Base-by-base conservation (phyloP, 2,113 vertebrate species). In the Bos indicus region DNA sequence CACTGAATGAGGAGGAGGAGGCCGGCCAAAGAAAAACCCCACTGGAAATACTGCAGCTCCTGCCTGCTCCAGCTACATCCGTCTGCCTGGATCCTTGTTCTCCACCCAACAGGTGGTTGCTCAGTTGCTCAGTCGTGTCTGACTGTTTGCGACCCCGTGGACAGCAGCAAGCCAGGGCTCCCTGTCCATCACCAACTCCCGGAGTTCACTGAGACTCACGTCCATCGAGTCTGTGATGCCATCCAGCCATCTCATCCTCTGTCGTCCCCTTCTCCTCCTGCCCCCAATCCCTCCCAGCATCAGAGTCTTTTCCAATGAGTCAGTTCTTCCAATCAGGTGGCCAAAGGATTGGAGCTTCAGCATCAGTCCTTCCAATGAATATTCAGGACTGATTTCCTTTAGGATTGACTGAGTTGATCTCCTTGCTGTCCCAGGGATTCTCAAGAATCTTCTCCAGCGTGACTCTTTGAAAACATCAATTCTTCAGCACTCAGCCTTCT, bases 41-140 rank as follows among this genome's bases (percentile, higher is more conserved):
- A 0, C n/a, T 2, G 82, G 2, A 6, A 10, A 11, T 4, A 5
- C 3, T 2, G 7, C n/a, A 2, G 2, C n/a, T 8, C 5, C 52
- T 3, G 52, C 13, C 33, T 7, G 14, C 62, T 26, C 7, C 3
- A 1, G 1, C 21, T 8, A 7, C 2, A 1, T 19, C 8, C 9
- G 0, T 2, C 23, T 8, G 33, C 33, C 48, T 28, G 62, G 33
- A 2, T 40, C 48, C 21, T 52, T 13, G 5, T 25, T 12, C 30
- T 64, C 14, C 7, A 4, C 17, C 51, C 9, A 28, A 7, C 67
- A 40, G 48, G 15, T 54, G 15, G 52, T 1, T 40, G n/a, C 13
- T 71, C 62, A 28, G 3, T 43, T 12, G 0, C 40, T 77, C 36
- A 43, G 23, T 4, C 5, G 0, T 43, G 36, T 26, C 36, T 0